These are phyloP conservation scores for Dilophus febrilis DNA, from an alignment of 2,888 invertebrate species.

Conservation along the genomic window DNA sequence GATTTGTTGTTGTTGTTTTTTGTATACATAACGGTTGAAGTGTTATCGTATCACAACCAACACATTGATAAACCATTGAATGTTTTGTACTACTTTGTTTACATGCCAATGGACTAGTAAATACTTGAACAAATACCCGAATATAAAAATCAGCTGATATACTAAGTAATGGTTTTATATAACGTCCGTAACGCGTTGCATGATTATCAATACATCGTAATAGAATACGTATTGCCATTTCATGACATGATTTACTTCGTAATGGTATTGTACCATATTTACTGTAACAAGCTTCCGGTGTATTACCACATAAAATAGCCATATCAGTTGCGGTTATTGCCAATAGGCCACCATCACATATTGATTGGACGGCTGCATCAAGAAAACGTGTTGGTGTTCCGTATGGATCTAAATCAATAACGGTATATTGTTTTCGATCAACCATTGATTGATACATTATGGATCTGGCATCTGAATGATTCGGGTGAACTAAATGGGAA, in stretches of 20 bases:
- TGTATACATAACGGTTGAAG: slow-evolving; percentile 59
- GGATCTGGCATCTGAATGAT: slow-evolving; percentile 78
- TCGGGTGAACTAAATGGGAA: slow-evolving; percentile 51
- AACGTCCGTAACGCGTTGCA: slow-evolving; percentile 83
- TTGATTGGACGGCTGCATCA: slow-evolving; percentile 69
- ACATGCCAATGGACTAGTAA: slow-evolving; percentile 62
- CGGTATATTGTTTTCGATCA: slow-evolving; percentile 55
- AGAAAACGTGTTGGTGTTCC: slow-evolving; percentile 89
- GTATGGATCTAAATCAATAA: slow-evolving; percentile 93
- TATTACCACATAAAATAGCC: slow-evolving; percentile 88
- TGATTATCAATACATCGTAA: slow-evolving; percentile 78
- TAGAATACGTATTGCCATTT: slow-evolving; percentile 90
- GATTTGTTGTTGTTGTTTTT: slow-evolving; percentile 36
- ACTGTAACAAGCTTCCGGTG: slow-evolving; percentile 81
- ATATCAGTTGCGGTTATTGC: slow-evolving; percentile 96
- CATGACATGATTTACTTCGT: slow-evolving; percentile 78
- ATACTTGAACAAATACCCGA: slow-evolving; percentile 76
- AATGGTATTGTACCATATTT: slow-evolving; percentile 89
- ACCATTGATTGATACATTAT: slow-evolving; percentile 67
- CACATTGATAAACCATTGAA: slow-evolving; percentile 76
- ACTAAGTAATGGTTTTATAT: slow-evolving; percentile 78
- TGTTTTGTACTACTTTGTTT: slow-evolving; percentile 78
- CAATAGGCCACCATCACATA: slow-evolving; percentile 68
- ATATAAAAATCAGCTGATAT: slow-evolving; percentile 94
- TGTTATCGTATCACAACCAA: slow-evolving; percentile 67